These are phyloP conservation scores for Epinephelus awoara DNA, from an alignment of 2,797 vertebrate species.

Conservation along the genomic window DNA sequence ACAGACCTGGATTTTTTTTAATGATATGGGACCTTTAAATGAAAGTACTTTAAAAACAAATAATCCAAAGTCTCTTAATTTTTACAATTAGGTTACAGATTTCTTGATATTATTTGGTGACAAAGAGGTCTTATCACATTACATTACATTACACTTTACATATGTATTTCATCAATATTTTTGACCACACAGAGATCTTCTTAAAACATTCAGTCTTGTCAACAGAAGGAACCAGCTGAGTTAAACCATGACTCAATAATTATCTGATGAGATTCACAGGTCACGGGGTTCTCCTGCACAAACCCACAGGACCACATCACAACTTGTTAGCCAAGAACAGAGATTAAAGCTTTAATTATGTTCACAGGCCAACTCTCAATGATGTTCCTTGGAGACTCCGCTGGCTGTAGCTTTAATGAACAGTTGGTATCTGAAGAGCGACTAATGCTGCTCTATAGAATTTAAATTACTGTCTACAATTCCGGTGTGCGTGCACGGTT, in stretches of 20 bases:
- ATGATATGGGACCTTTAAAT: too few relatives aligned
- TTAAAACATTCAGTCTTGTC: neutral
- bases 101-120: neutral
- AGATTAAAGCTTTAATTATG: conserved; percentile 79
- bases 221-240: conserved; percentile 43
- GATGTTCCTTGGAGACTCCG: conserved; percentile 50
- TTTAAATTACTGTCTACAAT: neutral
- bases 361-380: conserved; percentile 51
- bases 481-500: neutral
- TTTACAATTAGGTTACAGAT: neutral
- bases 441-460: neutral
- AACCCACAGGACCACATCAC: conserved; percentile 49
- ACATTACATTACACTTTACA: neutral
- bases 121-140: neutral
- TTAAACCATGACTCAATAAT: conserved; percentile 71
- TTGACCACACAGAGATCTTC: neutral
- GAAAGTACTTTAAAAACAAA: neutral
- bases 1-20: too few relatives aligned
- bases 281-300: conserved; percentile 52
- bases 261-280: conserved; percentile 66
- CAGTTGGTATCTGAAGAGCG: conserved; percentile 14
- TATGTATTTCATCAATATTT: neutral
- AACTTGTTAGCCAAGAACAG: conserved; percentile 62
- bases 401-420: conserved; percentile 29
- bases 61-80: neutral